Evolutionary conservation across 2,113 vertebrate species (phyloP).

Genomic region (Petaurus breviceps): DNA sequence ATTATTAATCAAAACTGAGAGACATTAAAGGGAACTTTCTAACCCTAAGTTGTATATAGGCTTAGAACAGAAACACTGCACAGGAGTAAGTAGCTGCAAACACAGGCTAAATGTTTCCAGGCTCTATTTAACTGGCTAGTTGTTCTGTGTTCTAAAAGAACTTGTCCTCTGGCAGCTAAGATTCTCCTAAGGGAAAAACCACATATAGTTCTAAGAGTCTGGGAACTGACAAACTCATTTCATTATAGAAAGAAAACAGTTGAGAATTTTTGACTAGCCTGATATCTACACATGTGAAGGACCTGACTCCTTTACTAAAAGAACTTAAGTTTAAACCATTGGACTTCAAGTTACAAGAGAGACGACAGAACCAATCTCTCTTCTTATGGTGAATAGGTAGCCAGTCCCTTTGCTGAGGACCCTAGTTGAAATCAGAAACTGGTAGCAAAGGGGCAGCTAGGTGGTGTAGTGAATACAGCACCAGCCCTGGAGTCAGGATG

Average conservation of each 20-base stretch:
- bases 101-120: neutral
- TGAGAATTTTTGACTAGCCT: neutral
- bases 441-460: neutral
- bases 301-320: neutral
- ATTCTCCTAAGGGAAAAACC: neutral
- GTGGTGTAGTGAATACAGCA: too few relatives aligned
- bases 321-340: neutral
- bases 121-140: neutral
- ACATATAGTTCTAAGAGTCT: neutral
- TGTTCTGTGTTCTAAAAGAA: neutral
- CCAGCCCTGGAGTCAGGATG: too few relatives aligned
- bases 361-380: neutral
- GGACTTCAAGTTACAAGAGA: neutral
- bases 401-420: neutral
- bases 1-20: neutral
- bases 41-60: neutral
- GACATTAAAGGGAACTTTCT: neutral
- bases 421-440: neutral
- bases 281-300: neutral
- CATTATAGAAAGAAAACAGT: neutral
- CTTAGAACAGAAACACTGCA: neutral
- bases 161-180: neutral
- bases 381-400: neutral
- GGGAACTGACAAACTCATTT: neutral
- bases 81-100: neutral